A percentile compares a stretch with the other conserved stretches of the same genome.
These are phyloP conservation scores for Sebastiscus tertius DNA, from an alignment of 2,797 vertebrate genomes.

Conservation along the genomic window DNA sequence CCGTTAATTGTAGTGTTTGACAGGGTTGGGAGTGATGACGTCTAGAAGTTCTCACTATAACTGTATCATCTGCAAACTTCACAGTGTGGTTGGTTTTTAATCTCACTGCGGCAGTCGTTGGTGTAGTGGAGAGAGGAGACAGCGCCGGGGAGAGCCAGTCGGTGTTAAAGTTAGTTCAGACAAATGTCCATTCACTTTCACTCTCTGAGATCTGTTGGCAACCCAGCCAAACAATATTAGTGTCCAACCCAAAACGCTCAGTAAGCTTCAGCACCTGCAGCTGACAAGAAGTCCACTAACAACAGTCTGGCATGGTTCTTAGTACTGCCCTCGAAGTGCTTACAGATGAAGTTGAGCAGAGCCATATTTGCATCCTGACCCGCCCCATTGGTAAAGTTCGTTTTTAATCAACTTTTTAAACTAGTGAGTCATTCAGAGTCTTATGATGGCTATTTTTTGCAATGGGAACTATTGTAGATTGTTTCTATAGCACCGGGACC, in stretches of 20 bases:
- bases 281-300: neutral
- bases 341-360: neutral
- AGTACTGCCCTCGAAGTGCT: neutral
- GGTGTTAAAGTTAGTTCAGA: neutral
- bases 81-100: neutral
- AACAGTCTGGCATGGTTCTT: neutral
- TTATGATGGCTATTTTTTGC: no score
- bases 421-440: no score
- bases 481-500: neutral
- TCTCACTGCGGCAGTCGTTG: neutral
- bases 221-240: no score
- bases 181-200: neutral
- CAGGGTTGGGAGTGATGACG: neutral
- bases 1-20: neutral
- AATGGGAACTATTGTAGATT: neutral
- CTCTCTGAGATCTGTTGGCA: neutral
- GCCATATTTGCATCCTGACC: no score
- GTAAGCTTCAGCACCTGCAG: neutral
- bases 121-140: neutral
- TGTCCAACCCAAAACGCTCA: neutral
- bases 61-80: neutral
- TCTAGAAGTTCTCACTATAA: neutral
- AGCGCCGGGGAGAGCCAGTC: neutral
- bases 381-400: no score
- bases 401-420: no score